Conservation (phyloP, 1,140 invertebrate genomes). For the Meloidogyne hapla region DNA sequence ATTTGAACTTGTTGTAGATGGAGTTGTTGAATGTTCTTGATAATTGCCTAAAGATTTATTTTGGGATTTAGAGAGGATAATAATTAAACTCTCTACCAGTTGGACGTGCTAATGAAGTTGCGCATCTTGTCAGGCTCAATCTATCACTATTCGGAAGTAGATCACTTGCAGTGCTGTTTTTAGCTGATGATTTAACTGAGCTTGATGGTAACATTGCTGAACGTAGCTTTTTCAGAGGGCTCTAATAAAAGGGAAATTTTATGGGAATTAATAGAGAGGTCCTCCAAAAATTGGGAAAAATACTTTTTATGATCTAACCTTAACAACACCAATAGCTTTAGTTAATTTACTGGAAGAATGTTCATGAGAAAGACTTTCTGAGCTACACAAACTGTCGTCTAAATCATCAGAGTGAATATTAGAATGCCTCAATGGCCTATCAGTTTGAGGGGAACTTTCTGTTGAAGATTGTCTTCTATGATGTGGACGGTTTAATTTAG, state of each 20-base stretch:
- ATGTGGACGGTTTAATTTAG: not conserved
- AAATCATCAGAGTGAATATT: not conserved
- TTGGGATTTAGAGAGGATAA: not conserved
- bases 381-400: slow-evolving; percentile 1
- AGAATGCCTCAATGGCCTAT: not conserved
- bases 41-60: not conserved
- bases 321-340: not conserved
- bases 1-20: not conserved
- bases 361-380: not conserved
- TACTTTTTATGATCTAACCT: not conserved
- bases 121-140: not conserved
- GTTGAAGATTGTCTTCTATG: not conserved
- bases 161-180: not conserved
- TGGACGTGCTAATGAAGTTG: not conserved
- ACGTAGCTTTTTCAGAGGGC: not conserved
- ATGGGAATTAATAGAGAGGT: no score
- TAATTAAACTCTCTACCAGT: no score
- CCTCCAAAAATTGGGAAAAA: no score
- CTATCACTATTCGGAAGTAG: not conserved
- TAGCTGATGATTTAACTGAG: not conserved
- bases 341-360: not conserved
- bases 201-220: not conserved
- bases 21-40: not conserved
- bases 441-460: not conserved
- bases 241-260: not conserved